phyloP scores from a whole-genome alignment of 1,140 invertebrate species.

The Dolichoris vasculosae region DNA sequence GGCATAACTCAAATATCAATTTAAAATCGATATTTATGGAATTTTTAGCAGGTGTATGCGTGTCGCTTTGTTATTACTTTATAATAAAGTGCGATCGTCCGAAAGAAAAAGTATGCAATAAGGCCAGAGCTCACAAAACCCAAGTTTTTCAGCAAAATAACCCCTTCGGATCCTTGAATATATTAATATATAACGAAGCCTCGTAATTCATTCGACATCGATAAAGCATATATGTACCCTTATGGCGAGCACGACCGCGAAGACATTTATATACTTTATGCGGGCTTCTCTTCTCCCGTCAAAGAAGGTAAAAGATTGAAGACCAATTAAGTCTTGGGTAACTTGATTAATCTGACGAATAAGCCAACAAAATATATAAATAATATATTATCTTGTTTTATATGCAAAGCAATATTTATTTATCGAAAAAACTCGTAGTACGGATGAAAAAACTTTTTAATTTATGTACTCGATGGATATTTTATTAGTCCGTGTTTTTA shows the following conservation, averaged over 20 bases:
- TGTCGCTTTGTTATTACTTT: conserved; percentile 11
- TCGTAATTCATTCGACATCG: conserved; percentile 47
- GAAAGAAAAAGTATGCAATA: neutral
- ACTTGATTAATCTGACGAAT: conserved; percentile 42
- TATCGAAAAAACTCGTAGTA: neutral
- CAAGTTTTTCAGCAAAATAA: conserved; percentile 30
- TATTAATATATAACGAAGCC: conserved; percentile 49
- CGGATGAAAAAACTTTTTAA: neutral
- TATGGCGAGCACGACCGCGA: conserved; percentile 10
- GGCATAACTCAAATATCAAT: neutral
- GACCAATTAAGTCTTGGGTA: conserved; percentile 44
- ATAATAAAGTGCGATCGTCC: neutral
- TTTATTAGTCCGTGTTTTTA: neutral
- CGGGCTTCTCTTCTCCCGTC: conserved; percentile 15
- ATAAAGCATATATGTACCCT: conserved; percentile 33
- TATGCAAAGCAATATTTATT: neutral
- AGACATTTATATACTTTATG: conserved; percentile 35
- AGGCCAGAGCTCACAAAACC: conserved; percentile 21
- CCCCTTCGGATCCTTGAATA: neutral
- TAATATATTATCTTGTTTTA: conserved; percentile 14
- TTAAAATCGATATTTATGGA: conserved; percentile 26
- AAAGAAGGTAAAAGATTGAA: conserved; percentile 29
- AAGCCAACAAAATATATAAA: conserved; percentile 28
- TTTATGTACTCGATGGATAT: neutral
- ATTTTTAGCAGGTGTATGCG: neutral